Percentiles rank a stretch among this genome's conserved stretches.
These are phyloP conservation scores for Cerastis leucographa DNA, from an alignment of 2,888 invertebrate species.

Conservation along the genomic window DNA sequence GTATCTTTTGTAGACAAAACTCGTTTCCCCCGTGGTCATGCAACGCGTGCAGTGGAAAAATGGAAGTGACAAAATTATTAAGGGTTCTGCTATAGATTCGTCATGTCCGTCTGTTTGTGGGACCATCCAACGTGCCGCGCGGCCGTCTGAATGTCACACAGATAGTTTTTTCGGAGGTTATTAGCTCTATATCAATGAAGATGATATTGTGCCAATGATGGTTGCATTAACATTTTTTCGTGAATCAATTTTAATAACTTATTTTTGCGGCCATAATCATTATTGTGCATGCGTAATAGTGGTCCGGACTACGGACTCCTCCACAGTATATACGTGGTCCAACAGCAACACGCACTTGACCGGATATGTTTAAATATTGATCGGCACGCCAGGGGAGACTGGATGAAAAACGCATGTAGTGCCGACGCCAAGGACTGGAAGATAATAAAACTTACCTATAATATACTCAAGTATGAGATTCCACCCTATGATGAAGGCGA, in stretches of 20 bases:
- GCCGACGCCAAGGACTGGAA: no score
- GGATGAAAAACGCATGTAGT: no score
- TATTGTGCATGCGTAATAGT: background rate
- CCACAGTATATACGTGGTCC: background rate
- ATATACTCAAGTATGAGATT: constrained; percentile 97
- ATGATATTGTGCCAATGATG: background rate
- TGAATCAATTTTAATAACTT: background rate
- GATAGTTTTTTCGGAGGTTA: background rate
- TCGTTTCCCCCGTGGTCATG: no score
- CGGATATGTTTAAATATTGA: no score
- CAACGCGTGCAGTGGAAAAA: no score
- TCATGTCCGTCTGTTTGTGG: background rate
- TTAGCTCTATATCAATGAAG: background rate
- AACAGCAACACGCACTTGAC: background rate
- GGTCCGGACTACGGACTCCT: background rate
- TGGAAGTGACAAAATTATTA: no score
- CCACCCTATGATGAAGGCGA: constrained; percentile 98
- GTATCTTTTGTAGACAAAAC: no score
- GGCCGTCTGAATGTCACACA: background rate
- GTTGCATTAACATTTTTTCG: no score
- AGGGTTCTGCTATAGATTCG: background rate
- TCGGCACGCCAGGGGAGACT: no score
- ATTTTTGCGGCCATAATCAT: background rate
- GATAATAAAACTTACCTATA: constrained; percentile 91
- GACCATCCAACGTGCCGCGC: background rate